Percentiles rank a stretch among this genome's conserved stretches.
Conservation (phyloP, 1,140 invertebrate species). For the Archivesica marissinica region DNA sequence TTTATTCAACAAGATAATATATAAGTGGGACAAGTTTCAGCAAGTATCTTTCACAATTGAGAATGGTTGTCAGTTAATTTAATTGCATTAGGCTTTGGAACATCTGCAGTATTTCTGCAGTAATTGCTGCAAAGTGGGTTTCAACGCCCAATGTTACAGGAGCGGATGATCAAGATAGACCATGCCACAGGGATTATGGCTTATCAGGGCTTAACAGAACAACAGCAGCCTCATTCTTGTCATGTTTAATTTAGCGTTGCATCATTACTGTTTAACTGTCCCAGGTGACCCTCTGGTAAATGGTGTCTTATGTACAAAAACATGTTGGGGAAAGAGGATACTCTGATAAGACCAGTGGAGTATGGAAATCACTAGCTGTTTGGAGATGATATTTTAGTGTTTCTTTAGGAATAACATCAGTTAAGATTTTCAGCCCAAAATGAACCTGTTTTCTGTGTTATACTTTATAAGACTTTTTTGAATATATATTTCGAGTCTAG, state of each 20-base stretch:
- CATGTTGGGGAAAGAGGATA: neutral
- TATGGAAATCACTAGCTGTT: too few relatives aligned
- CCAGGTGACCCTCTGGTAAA: slow-evolving; percentile 12
- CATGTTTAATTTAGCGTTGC: slow-evolving; percentile 35
- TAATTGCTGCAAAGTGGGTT: slow-evolving; percentile 14
- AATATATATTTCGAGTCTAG: too few relatives aligned
- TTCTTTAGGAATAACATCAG: too few relatives aligned
- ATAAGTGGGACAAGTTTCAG: neutral
- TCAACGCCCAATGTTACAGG: neutral
- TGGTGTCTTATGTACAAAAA: neutral
- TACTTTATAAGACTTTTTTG: too few relatives aligned
- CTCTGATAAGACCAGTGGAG: neutral
- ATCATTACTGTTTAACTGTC: slow-evolving; percentile 9
- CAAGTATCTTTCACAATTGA: neutral
- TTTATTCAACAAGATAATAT: neutral
- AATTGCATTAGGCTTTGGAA: neutral
- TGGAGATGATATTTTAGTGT: too few relatives aligned
- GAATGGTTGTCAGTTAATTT: slow-evolving; percentile 22
- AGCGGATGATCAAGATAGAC: neutral
- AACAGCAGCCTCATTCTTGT: neutral
- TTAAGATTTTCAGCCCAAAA: too few relatives aligned
- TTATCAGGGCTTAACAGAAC: slow-evolving; percentile 1
- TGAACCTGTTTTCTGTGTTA: too few relatives aligned
- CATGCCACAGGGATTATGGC: neutral
- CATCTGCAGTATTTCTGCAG: slow-evolving; percentile 10